Base-by-base conservation (phyloP, 2,888 invertebrate genomes). In the Chymomyza amoena region DNA sequence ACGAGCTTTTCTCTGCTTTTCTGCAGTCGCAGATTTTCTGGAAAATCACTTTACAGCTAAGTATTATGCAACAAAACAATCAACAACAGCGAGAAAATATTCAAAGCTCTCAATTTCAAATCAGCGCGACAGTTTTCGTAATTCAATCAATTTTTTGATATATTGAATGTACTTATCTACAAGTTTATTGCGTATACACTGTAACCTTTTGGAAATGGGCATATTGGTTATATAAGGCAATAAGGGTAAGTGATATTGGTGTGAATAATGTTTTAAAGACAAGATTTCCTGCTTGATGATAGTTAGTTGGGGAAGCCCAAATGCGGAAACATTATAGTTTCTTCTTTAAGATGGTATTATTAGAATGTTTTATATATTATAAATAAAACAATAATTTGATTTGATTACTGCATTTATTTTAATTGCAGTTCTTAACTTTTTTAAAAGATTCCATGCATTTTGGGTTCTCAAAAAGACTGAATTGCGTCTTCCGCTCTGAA, bases 131-230 rank as follows among this genome's bases (percentile, higher is more conserved):
- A 79, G 78, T 66, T 84, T 87, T 85, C 85, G 84, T 85, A 80
- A 84, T 87, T 72, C 81, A 85, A 84, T 84, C 80, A 82, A 75
- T 73, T 60, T 75, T 82, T 70, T 69, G n/a, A 78, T 76, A 72
- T 73, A 70, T 77, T 67, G 71, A 72, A 71, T 71, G 70, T 2
- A 20, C 3, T 1, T 20, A 20, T 3, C 3, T 78, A 73, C 64
- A 54, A 36, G 50, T 72, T 51, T 32, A 59, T 68, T 57, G 68
- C 72, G 66, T 65, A 20, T 64, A 67, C 65, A 64, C 69, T 65
- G 6, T 13, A 45, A 45, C 0, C 39, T 45, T 45, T 3, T 0
- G 10, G 1, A 45, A 45, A 13, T 6, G 39, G 39, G 39, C 39
- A 45, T 45, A 45, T 45, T 10, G 39, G 39, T 45, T 45, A 7